A percentile compares a stretch with the other conserved stretches of the same genome.
Conservation (phyloP, 2,888 invertebrate genomes). For the Chrysolina americana region DNA sequence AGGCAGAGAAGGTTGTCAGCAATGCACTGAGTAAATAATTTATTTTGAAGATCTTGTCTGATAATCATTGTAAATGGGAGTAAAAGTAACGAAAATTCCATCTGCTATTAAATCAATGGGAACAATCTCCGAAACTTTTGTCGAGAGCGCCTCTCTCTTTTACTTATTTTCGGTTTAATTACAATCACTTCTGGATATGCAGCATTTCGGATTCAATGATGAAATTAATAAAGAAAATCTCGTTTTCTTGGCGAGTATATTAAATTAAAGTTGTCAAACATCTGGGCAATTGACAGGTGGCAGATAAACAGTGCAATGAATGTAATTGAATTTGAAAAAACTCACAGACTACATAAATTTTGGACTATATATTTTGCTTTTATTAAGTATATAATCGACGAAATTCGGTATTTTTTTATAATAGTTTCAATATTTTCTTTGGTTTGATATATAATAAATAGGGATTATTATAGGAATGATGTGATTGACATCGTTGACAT, state of each 20-base stretch:
- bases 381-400: too few relatives aligned
- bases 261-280: too few relatives aligned
- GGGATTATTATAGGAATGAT: too few relatives aligned
- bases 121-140: slow-evolving; percentile 16
- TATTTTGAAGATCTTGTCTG: slow-evolving; percentile 30
- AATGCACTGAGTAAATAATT: slow-evolving; percentile 26
- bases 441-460: too few relatives aligned
- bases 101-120: slow-evolving; percentile 24
- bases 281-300: too few relatives aligned
- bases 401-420: too few relatives aligned
- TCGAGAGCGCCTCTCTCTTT: slow-evolving; percentile 4
- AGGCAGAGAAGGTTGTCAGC: slow-evolving; percentile 17
- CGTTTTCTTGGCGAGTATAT: neutral
- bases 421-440: too few relatives aligned
- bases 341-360: neutral
- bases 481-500: too few relatives aligned
- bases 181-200: neutral
- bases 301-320: too few relatives aligned
- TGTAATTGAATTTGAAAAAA: neutral
- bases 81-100: slow-evolving; percentile 32
- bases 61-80: slow-evolving; percentile 32
- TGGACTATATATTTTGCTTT: neutral
- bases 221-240: neutral
- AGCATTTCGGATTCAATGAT: neutral
- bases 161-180: neutral